Evolutionary conservation across 2,113 vertebrate species (phyloP), one percentile per base, ranked within the genome.

Genomic region (Psilopsiagon aurifrons): DNA sequence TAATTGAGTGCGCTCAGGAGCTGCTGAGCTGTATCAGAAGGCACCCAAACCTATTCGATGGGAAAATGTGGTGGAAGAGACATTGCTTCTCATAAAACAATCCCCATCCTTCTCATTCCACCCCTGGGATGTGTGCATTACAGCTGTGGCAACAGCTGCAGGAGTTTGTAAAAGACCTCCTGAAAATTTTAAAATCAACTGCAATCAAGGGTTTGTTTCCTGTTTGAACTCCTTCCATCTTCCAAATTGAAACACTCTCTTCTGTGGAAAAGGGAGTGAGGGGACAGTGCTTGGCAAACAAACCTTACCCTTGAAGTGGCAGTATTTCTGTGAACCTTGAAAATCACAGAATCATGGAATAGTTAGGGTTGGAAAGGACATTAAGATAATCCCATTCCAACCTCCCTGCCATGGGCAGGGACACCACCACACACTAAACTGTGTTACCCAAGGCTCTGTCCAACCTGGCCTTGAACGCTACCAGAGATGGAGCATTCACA

Each of bases 91-190:
- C 39, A 71, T 8, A 68, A 66, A 68, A 33, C 24, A 55, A 24
- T 66, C n/a, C 49, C 6, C 11, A 4, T 8, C 20, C 5, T 9
- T 73, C 49, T 80, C 11, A 70, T 49, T 31, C 28, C 0, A 2
- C 41, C 19, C 7, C 23, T 39, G 74, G 60, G 60, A 87, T 60
- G 29, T 75, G 69, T 78, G 74, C 81, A 60, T 78, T 95, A 69
- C 77, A 92, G 60, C 55, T 94, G 73, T 51, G 66, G 47, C 28
- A 95, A 59, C 88, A 95, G 83, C 86, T 95, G 83, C 55, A 75
- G 29, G 22, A 55, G 8, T 39, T 86, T 78, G 51, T 68, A 51
- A 60, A 74, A 78, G 52, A 83, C 13, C 66, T 25, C 31, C 20
- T 35, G 83, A 78, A 94, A 89, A 68, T 35, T 52, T 33, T 27